Percentiles rank a stretch among this genome's conserved stretches.
Conservation (phyloP, 2,113 vertebrate species). For the Natator depressus region DNA sequence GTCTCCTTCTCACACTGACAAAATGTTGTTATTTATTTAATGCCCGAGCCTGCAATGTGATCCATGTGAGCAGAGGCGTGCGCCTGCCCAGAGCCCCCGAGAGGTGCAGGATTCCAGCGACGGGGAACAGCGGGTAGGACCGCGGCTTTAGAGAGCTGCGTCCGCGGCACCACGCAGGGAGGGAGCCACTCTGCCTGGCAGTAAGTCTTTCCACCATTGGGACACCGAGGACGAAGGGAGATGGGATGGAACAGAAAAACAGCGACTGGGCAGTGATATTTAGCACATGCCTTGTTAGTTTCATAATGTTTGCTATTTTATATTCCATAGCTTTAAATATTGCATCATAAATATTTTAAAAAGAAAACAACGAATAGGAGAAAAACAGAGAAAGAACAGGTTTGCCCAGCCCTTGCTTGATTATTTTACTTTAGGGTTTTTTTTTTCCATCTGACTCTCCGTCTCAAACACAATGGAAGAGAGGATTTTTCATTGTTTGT, state of each 20-base stretch:
- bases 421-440: neutral
- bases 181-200: neutral
- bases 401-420: neutral
- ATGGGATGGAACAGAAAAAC: neutral
- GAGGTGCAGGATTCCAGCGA: neutral
- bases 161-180: neutral
- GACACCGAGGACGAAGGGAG: neutral
- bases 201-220: no score
- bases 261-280: neutral
- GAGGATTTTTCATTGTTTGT: neutral
- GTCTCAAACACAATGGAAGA: neutral
- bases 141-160: neutral
- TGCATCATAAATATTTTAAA: neutral
- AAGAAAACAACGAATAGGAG: neutral
- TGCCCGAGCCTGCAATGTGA: neutral
- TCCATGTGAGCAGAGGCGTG: neutral
- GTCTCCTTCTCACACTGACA: neutral
- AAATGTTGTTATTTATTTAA: neutral
- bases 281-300: neutral
- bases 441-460: neutral
- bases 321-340: neutral
- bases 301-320: neutral
- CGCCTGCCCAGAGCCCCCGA: no score
- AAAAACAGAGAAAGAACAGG: neutral
- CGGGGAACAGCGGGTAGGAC: neutral